Conservation (phyloP, 2,113 vertebrate genomes). For the Microcebus tavaratra region DNA sequence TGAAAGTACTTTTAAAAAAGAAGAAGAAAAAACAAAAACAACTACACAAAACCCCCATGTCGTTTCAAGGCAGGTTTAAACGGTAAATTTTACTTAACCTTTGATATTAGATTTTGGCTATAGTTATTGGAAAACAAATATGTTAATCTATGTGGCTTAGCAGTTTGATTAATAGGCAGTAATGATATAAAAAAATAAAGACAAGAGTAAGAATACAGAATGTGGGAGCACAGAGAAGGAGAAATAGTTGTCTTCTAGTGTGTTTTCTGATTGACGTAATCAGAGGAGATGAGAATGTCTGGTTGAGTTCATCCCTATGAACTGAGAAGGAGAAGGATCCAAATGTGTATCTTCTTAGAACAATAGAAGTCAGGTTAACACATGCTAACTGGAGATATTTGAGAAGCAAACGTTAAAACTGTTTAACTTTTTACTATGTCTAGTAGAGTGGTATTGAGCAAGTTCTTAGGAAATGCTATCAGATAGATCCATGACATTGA, state of each 20-base stretch:
- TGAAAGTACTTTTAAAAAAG: constrained; percentile 6
- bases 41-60: neutral
- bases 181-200: neutral
- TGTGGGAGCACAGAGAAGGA: neutral
- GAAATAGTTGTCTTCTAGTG: neutral
- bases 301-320: neutral
- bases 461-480: neutral
- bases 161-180: neutral
- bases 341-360: neutral
- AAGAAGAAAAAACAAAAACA: neutral
- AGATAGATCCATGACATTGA: no score
- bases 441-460: no score
- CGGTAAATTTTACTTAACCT: constrained; percentile 35
- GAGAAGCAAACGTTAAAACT: neutral
- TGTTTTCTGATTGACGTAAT: neutral
- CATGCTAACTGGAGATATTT: no score
- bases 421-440: neutral
- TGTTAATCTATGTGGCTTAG: accelerated
- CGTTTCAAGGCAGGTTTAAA: neutral
- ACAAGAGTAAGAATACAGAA: accelerated
- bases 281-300: neutral
- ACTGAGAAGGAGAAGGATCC: neutral
- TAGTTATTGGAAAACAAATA: neutral
- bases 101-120: neutral
- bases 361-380: neutral